Evolutionary conservation across 2,797 vertebrate species (phyloP), one percentile per base, ranked within the genome.

Genomic region (Cygnus olor): DNA sequence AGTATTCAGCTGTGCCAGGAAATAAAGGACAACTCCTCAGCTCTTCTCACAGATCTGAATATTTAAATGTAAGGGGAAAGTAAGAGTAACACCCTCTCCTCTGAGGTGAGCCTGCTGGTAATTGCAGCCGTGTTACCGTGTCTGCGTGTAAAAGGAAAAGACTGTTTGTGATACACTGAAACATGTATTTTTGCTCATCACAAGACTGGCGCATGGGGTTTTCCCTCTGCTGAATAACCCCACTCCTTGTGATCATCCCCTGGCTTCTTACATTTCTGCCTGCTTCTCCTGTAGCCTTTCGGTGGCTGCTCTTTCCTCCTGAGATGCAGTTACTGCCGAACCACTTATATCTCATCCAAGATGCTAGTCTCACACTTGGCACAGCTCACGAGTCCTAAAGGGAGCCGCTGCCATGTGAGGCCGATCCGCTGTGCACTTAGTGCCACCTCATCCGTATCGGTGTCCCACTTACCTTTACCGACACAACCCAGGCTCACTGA

Each of bases 401-500:
- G 71, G 61, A 95, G 38, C 84, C 90, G 68, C 93, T 90, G 91
- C 81, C 79, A 58, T 3, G 57, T 32, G 74, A 94, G 85, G 79
- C 61, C 73, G 63, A 84, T 85, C 34, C 1, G 17, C 74, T 73
- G 64, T 15, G 45, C 66, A 8, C 63, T 95, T 71, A 66, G 80
- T 63, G 77, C 81, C 90, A 87, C 64, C 84, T 95, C 91, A 95
- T 76, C 72, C 5, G 0, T 76, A 78, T 66, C 86, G 28, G 49
- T 68, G 90, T 79, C 72, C 90, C 93, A 93, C 58, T 96, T 95
- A 92, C 90, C 94, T 92, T 80, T 44, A 56, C 72, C 76, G 64
- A 54, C 27, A 66, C 73, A 86, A 61, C 56, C 32, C 85, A 57
- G 89, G 78, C 74, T 61, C 2, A 0, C 47, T n/a, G 71, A 78